These are phyloP conservation scores for Cyrtorhinus lividipennis DNA, from an alignment of 1,140 invertebrate genomes.

Conservation along the genomic window DNA sequence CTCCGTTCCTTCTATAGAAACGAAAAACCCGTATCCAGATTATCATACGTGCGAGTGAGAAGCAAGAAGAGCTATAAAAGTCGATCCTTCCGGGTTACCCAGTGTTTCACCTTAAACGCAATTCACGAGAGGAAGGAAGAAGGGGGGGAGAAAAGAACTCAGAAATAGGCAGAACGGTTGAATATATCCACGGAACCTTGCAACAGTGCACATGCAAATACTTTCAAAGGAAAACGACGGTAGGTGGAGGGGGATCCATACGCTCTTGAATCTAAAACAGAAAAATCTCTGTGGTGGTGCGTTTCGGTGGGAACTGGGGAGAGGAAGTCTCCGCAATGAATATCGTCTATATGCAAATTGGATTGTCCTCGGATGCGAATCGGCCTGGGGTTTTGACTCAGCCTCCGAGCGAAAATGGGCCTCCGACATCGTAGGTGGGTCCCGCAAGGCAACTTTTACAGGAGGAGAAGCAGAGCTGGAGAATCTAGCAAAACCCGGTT, in stretches of 20 bases:
- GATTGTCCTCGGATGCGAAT: conserved; percentile 13
- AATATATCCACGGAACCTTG: neutral
- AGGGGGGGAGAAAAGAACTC: neutral
- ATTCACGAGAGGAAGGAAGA: neutral
- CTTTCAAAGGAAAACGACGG: too few relatives aligned
- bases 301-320: neutral
- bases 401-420: too few relatives aligned
- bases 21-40: too few relatives aligned
- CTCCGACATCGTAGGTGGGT: too few relatives aligned
- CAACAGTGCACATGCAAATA: conserved; percentile 9
- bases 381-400: neutral
- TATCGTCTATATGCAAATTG: conserved; percentile 17
- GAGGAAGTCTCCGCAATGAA: conserved; percentile 5
- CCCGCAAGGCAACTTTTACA: too few relatives aligned
- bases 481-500: too few relatives aligned
- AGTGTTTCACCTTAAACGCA: neutral
- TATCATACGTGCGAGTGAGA: too few relatives aligned
- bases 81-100: neutral
- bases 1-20: too few relatives aligned
- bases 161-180: neutral
- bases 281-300: conserved; percentile 5
- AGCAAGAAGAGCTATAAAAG: neutral
- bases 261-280: conserved; percentile 13
- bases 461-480: too few relatives aligned
- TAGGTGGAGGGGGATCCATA: neutral